Evolutionary conservation across 2,888 invertebrate genomes (phyloP), one percentile per base, ranked within the genome.

Genomic region (Trichopoda pennipes): DNA sequence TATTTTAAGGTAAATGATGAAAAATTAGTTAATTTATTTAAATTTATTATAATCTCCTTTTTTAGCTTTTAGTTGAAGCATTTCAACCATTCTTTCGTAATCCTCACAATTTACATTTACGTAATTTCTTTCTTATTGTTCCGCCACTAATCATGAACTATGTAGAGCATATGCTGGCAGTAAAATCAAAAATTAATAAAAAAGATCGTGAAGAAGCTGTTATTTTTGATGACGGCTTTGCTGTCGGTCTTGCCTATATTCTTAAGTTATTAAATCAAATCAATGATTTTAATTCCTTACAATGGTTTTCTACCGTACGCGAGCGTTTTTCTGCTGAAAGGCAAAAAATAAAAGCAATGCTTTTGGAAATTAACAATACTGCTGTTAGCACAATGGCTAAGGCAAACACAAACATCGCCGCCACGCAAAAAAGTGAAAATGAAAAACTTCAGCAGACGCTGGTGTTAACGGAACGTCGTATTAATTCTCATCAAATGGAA

Each of bases 191-290:
- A 90, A 94, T 99, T 91, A 95, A 94, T 81, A 98, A 98, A 89
- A 97, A 97, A 89, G 89, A 90, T 79, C 89, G 88, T 28, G 80
- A 88, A 16, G 97, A 96, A 16, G 96, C 97, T 63, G 95, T 97
- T 1, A 98, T 99, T 89, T 98, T 98, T 14, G 99, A 99, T 91
- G 99, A 99, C 91, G 99, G 99, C 16, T 99, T 99, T 92, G 96
- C 98, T 6, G 96, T 99, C 94, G 99, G 99, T 89, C 92, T 93
- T 19, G 98, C 99, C 0, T 99, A 98, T 88, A 95, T 99, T 85
- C 93, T 99, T 80, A 97, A 96, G 89, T 92, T 99, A 80, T 91
- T 99, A 56, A 95, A 97, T 90, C 98, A 98, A 91, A 94, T 95
- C 86, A 91, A 93, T 21, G 96, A 96, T 87, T 96, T 99, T 89